Conservation (phyloP, 2,888 invertebrate genomes). For the Pocota personata region DNA sequence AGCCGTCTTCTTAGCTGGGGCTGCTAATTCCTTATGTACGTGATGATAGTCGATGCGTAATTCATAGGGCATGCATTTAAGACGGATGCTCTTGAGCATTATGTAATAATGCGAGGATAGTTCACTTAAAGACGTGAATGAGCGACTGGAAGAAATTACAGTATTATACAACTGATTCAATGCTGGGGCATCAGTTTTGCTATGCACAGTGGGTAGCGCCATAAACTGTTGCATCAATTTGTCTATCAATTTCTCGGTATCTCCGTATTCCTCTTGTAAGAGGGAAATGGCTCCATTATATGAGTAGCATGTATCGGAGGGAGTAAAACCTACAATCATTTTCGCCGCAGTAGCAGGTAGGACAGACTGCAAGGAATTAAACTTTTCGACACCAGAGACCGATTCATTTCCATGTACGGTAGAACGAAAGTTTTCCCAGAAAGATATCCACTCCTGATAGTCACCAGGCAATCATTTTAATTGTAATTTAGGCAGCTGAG, state of each 20-base stretch:
- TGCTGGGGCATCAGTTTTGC: not conserved
- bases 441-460: too few species aligned
- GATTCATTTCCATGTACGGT: conserved; percentile 22
- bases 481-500: too few species aligned
- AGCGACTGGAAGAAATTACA: conserved; percentile 4
- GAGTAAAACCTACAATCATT: conserved; percentile 20
- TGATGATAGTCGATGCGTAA: conserved; percentile 3
- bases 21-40: not conserved
- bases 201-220: not conserved
- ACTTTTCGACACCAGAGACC: conserved; percentile 26
- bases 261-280: conserved; percentile 29
- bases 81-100: too few species aligned
- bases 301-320: conserved; percentile 23
- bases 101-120: too few species aligned
- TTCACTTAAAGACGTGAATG: conserved; percentile 12
- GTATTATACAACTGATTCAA: conserved; percentile 5
- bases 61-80: conserved; percentile 10
- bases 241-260: conserved; percentile 27
- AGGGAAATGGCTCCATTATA: conserved; percentile 38
- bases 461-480: too few species aligned
- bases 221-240: conserved; percentile 30
- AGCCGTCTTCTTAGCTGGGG: not conserved
- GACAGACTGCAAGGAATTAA: conserved; percentile 32
- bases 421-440: too few species aligned
- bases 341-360: conserved; percentile 31